A percentile compares a stretch with the other conserved stretches of the same genome.
Conservation (phyloP, 37 sponge, comb jelly and placozoan genomes). For the Cliona cf. orientalis region DNA sequence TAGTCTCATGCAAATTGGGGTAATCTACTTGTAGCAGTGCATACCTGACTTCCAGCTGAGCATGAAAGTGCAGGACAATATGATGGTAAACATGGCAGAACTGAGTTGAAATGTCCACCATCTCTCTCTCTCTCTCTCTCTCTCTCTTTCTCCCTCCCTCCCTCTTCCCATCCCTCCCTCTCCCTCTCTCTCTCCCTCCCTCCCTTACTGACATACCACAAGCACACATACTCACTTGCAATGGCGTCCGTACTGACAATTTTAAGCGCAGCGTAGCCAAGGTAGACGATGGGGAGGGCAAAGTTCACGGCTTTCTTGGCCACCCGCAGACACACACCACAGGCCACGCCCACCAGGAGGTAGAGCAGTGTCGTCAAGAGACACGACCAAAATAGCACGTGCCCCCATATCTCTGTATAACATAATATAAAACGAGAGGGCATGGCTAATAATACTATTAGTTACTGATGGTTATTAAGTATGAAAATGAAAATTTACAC, state of each 20-base stretch:
- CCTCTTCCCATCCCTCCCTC: no score
- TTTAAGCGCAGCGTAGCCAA: conserved; percentile 48
- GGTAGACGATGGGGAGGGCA: conserved; percentile 35
- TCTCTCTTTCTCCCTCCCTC: not conserved
- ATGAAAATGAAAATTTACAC: no score
- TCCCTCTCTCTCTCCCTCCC: no score
- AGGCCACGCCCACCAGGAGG: conserved; percentile 43
- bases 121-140: not conserved
- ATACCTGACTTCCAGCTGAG: no score
- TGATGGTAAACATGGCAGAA: no score
- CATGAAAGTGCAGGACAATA: no score
- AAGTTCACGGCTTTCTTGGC: conserved; percentile 18
- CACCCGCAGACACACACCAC: conserved; percentile 16
- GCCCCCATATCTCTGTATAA: conserved; percentile 62
- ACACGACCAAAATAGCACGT: conserved; percentile 66
- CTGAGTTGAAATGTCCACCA: no score
- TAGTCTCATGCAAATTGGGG: no score
- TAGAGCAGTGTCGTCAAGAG: conserved; percentile 45
- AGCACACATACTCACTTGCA: conserved; percentile 48
- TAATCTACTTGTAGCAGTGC: no score
- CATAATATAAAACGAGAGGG: not conserved
- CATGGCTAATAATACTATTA: no score
- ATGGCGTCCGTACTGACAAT: conserved; percentile 47
- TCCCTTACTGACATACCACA: not conserved
- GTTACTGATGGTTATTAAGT: no score